Conservation (phyloP, 1,140 invertebrate genomes). For the Chionoecetes opilio region DNA sequence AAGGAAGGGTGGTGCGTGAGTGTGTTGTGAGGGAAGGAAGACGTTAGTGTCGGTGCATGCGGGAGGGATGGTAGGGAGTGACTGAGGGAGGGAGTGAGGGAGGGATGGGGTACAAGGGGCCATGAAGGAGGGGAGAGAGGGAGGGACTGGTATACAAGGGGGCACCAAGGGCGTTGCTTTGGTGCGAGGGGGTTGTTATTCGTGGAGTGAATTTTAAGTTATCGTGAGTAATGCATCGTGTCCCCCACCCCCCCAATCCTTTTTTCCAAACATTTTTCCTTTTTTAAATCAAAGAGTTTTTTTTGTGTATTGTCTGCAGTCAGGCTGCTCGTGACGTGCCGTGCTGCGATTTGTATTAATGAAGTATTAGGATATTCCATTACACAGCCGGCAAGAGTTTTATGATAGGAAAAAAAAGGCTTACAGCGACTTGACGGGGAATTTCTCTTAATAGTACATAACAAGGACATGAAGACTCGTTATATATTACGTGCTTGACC, state of each 20-base stretch:
- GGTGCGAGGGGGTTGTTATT: not conserved
- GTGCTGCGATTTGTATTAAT: conserved; percentile 15
- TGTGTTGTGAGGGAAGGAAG: not conserved
- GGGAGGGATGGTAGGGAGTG: not conserved
- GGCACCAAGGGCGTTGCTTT: not conserved
- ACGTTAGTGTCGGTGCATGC: not conserved
- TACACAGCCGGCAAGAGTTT: not conserved
- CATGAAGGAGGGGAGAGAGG: not conserved
- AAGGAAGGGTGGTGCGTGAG: not conserved
- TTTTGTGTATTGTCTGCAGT: not conserved
- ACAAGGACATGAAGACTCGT: not conserved
- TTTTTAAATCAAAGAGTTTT: not conserved
- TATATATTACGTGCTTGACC: not conserved
- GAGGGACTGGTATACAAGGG: not conserved
- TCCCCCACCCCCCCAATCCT: not conserved
- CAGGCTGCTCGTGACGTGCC: not conserved
- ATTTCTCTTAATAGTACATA: no score
- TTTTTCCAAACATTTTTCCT: conserved; percentile 20
- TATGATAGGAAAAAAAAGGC: conserved; percentile 28
- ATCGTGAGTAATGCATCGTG: conserved; percentile 17
- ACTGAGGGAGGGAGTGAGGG: not conserved
- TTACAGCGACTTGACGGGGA: not conserved
- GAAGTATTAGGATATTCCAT: conserved; percentile 20
- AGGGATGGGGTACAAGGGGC: not conserved
- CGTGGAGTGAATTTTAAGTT: conserved; percentile 9